These are phyloP conservation scores for Dynastes grantii DNA, from an alignment of 2,888 invertebrate species.

Conservation along the genomic window DNA sequence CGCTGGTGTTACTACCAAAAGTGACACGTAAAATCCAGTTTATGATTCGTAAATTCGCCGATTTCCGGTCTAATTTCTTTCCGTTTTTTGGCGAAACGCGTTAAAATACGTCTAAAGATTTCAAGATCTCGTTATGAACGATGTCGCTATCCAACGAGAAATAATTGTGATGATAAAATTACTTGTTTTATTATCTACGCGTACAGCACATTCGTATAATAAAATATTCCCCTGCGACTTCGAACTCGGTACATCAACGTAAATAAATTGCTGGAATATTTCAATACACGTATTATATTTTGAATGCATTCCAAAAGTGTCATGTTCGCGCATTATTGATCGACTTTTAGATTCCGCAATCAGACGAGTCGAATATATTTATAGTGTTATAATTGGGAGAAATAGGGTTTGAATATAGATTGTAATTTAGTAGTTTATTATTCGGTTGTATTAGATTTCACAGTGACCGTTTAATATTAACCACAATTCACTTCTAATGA, in stretches of 20 bases:
- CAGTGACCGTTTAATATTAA: no score
- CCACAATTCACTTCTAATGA: no score
- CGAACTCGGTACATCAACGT: neutral
- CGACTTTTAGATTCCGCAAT: neutral
- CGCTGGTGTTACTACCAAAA: neutral
- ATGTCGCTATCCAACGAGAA: neutral
- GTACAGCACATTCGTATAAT: neutral
- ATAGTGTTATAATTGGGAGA: no score
- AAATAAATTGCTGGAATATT: conserved; percentile 9
- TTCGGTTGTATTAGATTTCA: no score
- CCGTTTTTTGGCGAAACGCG: neutral
- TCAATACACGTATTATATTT: conserved; percentile 6
- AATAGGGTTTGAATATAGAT: no score
- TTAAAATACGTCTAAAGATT: neutral
- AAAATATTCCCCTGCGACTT: neutral
- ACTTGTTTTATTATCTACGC: conserved; percentile 6
- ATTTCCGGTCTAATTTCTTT: conserved; percentile 2
- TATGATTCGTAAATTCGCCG: conserved; percentile 10
- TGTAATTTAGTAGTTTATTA: no score
- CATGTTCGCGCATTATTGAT: conserved; percentile 10
- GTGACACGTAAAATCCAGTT: conserved; percentile 6
- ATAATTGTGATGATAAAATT: conserved; percentile 13
- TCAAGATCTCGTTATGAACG: neutral
- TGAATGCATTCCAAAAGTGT: conserved; percentile 7
- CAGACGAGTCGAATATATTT: no score